Conservation (phyloP, 2,797 vertebrate genomes). For the Mormyrops boulengeri region DNA sequence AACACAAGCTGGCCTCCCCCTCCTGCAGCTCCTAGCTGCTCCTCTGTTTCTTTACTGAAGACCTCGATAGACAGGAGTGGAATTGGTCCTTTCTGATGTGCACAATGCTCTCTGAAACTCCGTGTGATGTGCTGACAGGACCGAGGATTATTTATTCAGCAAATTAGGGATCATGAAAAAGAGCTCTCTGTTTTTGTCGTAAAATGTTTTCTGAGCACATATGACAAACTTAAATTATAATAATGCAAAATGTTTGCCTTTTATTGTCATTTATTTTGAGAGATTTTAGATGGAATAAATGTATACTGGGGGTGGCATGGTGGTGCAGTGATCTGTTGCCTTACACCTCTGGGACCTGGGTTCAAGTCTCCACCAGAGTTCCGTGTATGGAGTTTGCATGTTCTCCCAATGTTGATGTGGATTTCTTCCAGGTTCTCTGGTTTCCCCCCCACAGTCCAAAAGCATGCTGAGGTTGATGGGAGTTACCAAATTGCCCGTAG, state of each 20-base stretch:
- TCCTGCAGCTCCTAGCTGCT: not conserved
- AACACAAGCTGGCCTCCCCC: not conserved
- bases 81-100: not conserved
- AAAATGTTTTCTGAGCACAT: not conserved
- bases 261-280: not conserved
- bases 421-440: not conserved
- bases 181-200: not conserved
- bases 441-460: not conserved
- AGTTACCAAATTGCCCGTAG: not conserved
- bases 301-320: not conserved
- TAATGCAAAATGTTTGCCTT: not conserved
- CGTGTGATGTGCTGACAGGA: not conserved
- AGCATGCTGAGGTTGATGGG: not conserved
- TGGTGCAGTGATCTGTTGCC: not conserved
- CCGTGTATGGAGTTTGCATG: not conserved
- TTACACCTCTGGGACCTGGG: not conserved
- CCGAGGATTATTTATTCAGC: not conserved
- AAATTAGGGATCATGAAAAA: not conserved
- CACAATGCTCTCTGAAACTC: not conserved
- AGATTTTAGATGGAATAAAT: not conserved
- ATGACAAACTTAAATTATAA: not conserved
- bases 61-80: not conserved
- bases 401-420: not conserved
- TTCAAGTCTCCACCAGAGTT: not conserved
- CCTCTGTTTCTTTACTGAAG: not conserved